Conservation (phyloP, 2,113 vertebrate genomes). For the Dolichallabes microphthalmus region DNA sequence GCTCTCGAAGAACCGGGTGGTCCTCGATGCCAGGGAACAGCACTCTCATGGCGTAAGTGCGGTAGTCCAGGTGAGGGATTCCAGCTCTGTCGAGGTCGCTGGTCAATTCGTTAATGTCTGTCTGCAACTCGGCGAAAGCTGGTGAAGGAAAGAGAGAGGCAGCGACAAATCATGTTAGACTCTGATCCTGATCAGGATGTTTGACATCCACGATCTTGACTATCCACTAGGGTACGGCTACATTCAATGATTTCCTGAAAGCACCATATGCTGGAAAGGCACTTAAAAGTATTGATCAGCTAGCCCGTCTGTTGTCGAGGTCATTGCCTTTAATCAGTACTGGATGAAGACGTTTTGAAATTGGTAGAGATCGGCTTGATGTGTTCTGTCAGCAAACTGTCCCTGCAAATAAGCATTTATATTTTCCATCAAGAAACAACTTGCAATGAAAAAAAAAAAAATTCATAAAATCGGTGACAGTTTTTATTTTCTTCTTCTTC, state of each 20-base stretch:
- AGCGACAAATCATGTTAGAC: neutral
- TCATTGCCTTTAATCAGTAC: neutral
- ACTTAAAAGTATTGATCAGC: neutral
- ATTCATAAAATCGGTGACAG: neutral
- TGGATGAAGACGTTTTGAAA: neutral
- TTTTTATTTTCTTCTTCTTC: neutral
- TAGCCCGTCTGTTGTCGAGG: neutral
- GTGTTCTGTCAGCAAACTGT: neutral
- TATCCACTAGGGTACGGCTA: neutral
- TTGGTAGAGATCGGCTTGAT: neutral
- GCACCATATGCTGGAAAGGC: neutral
- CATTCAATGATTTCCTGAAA: constrained; percentile 5
- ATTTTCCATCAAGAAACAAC: neutral
- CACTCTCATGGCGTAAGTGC: constrained; percentile 96
- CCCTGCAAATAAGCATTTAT: neutral
- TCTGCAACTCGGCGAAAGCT: constrained; percentile 98
- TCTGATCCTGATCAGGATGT: neutral
- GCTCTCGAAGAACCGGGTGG: constrained; percentile 91
- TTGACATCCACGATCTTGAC: neutral
- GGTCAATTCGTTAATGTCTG: constrained; percentile 97
- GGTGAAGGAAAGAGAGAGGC: neutral
- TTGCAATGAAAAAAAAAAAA: neutral
- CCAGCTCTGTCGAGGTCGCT: constrained; percentile 94
- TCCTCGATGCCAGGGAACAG: constrained; percentile 97
- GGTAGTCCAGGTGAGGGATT: constrained; percentile 95